Base-by-base conservation (phyloP, 2,113 vertebrate species). In the Serinus canaria region DNA sequence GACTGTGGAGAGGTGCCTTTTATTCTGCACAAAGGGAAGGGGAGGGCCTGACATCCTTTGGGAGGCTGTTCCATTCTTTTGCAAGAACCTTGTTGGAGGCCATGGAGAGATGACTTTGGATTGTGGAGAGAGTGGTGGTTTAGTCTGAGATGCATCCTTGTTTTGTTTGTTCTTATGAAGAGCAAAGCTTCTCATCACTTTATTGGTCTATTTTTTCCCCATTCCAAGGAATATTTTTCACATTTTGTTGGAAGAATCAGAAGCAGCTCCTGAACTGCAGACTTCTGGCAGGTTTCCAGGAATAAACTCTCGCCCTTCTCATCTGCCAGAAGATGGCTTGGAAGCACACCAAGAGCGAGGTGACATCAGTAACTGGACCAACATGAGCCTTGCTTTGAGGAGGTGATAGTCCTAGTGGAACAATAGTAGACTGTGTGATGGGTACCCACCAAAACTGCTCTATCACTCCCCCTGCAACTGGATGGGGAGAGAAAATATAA, bases 41-140 rank as follows among this genome's bases (percentile, higher is more conserved):
- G 49, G 13, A 73, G 11, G 6, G 6, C 7, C 37, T 79, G 46
- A 16, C 0, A 0, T 53, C 49, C 13, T 55, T 59, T 41, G 33
- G 4, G 25, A 2, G 6, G 4, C 8, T 4, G 23, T 83, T 33
- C 8, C 7, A 41, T 14, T 3, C 13, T 2, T 1, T 67, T 13
- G 1, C 1, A 2, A 83, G 27, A 12, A 80, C 10, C 2, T 3
- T 56, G 15, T 33, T 1, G 2, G 23, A 87, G 43, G 30, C 25
- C 31, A 33, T 23, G 0, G 0, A 83, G 17, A 33, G 15, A 56
- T 20, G 35, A 19, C 8, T 8, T 30, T 56, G 31, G 27, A 37
- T 7, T 22, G 13, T 44, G n/a, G 68, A 56, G 21, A 6, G 15
- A 5, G 18, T 8, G 6, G 21, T 10, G 8, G 10, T 22, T 68